A percentile compares a stretch with the other conserved stretches of the same genome.
Evolutionary conservation across 1,140 invertebrate genomes (phyloP).

Genomic region (Arctopsyche grandis): DNA sequence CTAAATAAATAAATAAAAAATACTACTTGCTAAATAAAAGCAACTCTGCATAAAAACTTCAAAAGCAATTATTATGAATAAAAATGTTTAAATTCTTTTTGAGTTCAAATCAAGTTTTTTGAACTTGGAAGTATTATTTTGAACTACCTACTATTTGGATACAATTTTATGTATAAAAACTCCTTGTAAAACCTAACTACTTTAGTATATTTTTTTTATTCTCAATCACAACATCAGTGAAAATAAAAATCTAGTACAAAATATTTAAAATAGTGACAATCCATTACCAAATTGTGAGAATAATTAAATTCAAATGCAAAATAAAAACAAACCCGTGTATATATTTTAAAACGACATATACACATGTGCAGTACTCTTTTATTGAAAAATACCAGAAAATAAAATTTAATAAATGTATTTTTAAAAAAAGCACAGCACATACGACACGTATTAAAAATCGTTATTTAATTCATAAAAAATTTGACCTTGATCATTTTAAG

Average conservation of each 20-base stretch:
- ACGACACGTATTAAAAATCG: background rate
- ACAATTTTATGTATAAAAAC: background rate
- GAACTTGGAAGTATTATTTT: constrained; percentile 11
- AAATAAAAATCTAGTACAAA: background rate
- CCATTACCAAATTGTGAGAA: constrained; percentile 20
- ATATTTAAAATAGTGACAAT: constrained; percentile 16
- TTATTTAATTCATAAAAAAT: too few relatives aligned
- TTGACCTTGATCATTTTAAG: too few relatives aligned
- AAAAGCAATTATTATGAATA: constrained; percentile 34
- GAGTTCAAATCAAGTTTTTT: constrained; percentile 25
- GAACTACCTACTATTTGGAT: constrained; percentile 5
- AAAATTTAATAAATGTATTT: too few relatives aligned
- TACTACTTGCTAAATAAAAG: constrained; percentile 34
- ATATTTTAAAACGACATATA: background rate
- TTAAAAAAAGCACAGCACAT: background rate
- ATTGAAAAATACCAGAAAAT: too few relatives aligned
- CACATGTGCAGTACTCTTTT: background rate
- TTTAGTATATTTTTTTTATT: background rate
- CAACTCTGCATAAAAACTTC: constrained; percentile 28
- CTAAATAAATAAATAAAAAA: constrained; percentile 7
- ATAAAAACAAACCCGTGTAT: constrained; percentile 1
- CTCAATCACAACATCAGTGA: too few relatives aligned
- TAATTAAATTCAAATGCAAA: constrained; percentile 8
- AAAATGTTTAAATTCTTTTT: constrained; percentile 11
- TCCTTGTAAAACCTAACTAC: constrained; percentile 17